Base-by-base conservation (phyloP, 1,140 invertebrate genomes). In the Helicoverpa armigera region DNA sequence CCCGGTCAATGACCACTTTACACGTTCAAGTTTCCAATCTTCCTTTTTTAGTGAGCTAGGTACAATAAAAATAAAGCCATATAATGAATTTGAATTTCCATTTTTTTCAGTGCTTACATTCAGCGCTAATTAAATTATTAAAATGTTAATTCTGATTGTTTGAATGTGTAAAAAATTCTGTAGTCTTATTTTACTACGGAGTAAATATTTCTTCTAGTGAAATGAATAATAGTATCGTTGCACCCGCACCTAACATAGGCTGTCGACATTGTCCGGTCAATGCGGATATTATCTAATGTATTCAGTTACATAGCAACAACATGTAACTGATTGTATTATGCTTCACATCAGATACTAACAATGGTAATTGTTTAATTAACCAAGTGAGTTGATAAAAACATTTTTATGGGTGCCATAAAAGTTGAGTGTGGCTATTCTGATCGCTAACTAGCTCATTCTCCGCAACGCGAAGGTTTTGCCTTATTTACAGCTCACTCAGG, bases 331-430 rank as follows among this genome's bases (percentile, higher is more conserved):
- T 76, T 80, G 77, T 53, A 72, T 43, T 43, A 43, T 43, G 35
- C n/a, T 70, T 11, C 53, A 16, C 76, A 70, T 69, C 65, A 79
- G 51, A 77, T 67, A 72, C 73, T 11, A 69, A 70, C 78, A 72
- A 80, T 76, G 29, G 48, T 77, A 76, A 83, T 82, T 70, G 78
- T 77, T 83, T 83, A 79, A 79, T 70, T 83, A 80, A 83, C 73
- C 79, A 76, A 80, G 67, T 43, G 75, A 83, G 54, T 50, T 72
- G 65, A 56, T 56, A 60, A 60, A 79, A 83, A 80, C 75, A 83
- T 80, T 76, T 83, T 83, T 83, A 83, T 83, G 56, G 77, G 63
- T 58, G 58, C 69, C 67, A 77, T 83, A 83, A 83, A 82, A 74
- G 54, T 80, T 79, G 63, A 67, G 51, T 61, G 54, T 53, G 54